Evolutionary conservation across 2,113 vertebrate genomes (phyloP), one percentile per base, ranked within the genome.

Genomic region (Megalops atlanticus): DNA sequence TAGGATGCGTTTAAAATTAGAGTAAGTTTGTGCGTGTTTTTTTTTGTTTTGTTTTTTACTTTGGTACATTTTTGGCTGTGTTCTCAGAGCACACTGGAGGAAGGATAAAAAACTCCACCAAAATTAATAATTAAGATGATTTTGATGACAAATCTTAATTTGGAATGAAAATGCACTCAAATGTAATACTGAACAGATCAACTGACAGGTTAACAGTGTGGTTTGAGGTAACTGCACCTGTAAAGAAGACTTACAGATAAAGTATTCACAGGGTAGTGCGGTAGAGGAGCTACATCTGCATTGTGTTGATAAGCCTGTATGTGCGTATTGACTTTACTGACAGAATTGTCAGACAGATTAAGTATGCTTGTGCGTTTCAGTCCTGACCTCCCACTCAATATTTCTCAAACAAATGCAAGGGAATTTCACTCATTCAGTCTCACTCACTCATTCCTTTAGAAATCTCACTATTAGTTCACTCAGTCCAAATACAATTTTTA

Each of bases 301-400:
- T 64, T 64, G 27, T 31, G 5, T n/a, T 31, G n/a, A 64, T 31
- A 64, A 64, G 58, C 58, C 31, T 27, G 24, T 45, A 27, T 21
- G 58, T 64, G 31, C n/a, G 24, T 2, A 31, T 64, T 64, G 58
- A 24, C 58, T 64, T 64, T 64, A 4, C 6, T 31, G 4, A 6
- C n/a, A 10, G 2, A 1, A 11, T 27, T 31, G 8, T 64, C 58
- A 64, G 54, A 64, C 31, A 31, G n/a, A n/a, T n/a, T n/a, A n/a
- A n/a, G n/a, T 64, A 27, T 64, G 58, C 52, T 64, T 64, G 58
- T 64, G 58, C 58, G 58, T 64, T 64, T 64, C 58, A 64, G 58
- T 27, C 58, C 31, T 64, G n/a, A 27, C 3, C 24, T 6, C 2
- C 8, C n/a, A 0, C 58, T 64, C 58, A 7, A 64, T n/a, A 64